phyloP scores from a whole-genome alignment of 2,797 vertebrate species.

The Pangasius larnaudii region DNA sequence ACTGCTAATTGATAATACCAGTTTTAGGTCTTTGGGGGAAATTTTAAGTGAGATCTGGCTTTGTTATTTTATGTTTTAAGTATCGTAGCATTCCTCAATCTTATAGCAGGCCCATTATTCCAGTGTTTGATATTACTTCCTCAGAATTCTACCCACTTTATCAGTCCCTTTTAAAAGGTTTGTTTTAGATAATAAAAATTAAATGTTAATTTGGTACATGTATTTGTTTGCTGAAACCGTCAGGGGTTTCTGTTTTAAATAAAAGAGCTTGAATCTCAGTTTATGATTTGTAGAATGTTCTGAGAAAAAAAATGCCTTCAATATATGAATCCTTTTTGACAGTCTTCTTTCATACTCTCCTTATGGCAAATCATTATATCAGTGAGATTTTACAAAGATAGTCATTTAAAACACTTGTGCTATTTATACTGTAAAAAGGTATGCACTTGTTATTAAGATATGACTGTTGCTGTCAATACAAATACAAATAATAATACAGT shows the following conservation, averaged over 20 bases:
- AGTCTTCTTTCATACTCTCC: not conserved
- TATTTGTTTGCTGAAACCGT: not conserved
- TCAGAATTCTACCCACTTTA: constrained; percentile 28
- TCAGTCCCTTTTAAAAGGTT: not conserved
- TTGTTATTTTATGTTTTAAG: not conserved
- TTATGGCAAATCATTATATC: not conserved
- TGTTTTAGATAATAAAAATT: constrained; percentile 9
- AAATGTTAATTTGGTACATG: not conserved
- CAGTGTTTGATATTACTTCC: not conserved
- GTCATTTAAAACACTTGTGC: not conserved
- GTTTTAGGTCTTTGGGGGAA: not conserved
- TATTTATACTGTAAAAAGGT: not conserved
- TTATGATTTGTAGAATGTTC: not conserved
- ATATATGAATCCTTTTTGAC: not conserved
- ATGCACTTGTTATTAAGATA: not conserved
- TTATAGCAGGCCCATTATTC: not conserved
- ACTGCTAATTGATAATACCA: not conserved
- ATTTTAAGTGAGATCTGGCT: not conserved
- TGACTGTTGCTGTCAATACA: not conserved
- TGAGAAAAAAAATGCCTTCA: not conserved
- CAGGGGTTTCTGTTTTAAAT: constrained; percentile 16
- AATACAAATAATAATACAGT: not conserved
- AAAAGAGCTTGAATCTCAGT: constrained; percentile 13
- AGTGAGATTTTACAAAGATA: not conserved
- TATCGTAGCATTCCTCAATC: not conserved